A percentile compares a stretch with the other conserved stretches of the same genome.
Evolutionary conservation across 2,113 vertebrate species (phyloP).

Genomic region (Festucalex cinctus): DNA sequence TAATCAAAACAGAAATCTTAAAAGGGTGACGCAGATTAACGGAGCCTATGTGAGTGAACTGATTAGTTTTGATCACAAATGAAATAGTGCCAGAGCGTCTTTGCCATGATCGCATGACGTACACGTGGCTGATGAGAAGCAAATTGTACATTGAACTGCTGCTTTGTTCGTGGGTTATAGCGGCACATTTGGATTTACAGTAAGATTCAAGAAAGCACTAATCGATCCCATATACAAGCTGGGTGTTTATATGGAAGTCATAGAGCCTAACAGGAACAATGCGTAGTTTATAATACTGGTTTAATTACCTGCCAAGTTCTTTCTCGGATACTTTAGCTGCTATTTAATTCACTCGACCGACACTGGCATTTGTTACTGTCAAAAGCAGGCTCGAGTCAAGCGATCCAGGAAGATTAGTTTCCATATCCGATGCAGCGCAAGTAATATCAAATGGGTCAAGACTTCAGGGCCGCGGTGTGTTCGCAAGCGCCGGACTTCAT

Average conservation of each 20-base stretch:
- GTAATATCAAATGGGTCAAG: conserved; percentile 6
- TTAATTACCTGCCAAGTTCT: conserved; percentile 59
- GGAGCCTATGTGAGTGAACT: conserved; percentile 29
- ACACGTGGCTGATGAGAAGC: no score
- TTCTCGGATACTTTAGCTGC: conserved; percentile 53
- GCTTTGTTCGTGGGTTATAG: neutral
- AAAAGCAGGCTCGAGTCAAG: conserved; percentile 30
- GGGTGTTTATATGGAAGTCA: conserved; percentile 17
- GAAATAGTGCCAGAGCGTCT: conserved; percentile 22
- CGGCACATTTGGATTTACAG: neutral
- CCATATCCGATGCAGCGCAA: conserved; percentile 13
- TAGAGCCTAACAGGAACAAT: conserved; percentile 10
- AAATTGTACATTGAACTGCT: no score
- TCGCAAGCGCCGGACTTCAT: conserved; percentile 27
- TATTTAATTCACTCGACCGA: conserved; percentile 56
- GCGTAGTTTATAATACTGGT: conserved; percentile 43
- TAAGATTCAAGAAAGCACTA: neutral
- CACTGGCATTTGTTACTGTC: conserved; percentile 52
- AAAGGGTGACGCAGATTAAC: conserved; percentile 42
- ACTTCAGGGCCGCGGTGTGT: conserved; percentile 25
- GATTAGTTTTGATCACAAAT: conserved; percentile 48
- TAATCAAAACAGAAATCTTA: conserved; percentile 42
- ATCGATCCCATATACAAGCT: conserved; percentile 1
- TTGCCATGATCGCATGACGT: neutral
- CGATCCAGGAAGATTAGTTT: conserved; percentile 42